A percentile compares a stretch with the other conserved stretches of the same genome.
These are phyloP conservation scores for Scrobipalpa costella DNA, from an alignment of 2,888 invertebrate genomes.

Conservation along the genomic window DNA sequence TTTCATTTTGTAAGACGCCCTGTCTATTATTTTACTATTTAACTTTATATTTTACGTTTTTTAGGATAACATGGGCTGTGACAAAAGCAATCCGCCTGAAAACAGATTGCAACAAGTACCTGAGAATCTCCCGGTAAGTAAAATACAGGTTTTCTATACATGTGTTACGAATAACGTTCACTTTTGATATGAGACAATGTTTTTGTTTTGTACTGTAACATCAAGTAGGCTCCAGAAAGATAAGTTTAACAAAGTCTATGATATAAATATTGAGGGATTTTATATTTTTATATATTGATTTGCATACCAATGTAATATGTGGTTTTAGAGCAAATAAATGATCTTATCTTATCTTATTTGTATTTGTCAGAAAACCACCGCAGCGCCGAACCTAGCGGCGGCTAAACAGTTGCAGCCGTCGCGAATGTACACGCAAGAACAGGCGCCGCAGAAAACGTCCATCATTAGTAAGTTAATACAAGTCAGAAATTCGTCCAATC, in stretches of 20 bases:
- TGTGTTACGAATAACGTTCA: background rate
- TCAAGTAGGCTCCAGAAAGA: background rate
- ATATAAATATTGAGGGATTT: no score
- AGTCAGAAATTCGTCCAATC: no score
- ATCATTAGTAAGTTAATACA: constrained; percentile 50
- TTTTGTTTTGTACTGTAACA: no score
- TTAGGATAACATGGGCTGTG: constrained; percentile 1
- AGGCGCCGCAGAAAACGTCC: constrained; percentile 48
- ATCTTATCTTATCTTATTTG: no score
- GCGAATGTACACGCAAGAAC: constrained; percentile 46
- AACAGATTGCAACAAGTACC: constrained; percentile 41
- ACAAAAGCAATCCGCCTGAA: constrained; percentile 2
- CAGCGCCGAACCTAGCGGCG: constrained; percentile 55
- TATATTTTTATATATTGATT: no score
- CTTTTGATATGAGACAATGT: no score
- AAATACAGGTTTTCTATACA: background rate
- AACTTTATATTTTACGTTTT: background rate
- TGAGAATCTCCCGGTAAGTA: constrained; percentile 55
- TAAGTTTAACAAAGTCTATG: no score
- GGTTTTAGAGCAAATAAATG: no score
- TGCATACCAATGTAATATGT: no score
- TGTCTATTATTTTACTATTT: background rate
- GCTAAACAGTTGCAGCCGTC: constrained; percentile 50
- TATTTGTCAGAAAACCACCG: constrained; percentile 48
- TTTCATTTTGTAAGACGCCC: background rate